phyloP scores from a whole-genome alignment of 2,113 vertebrate genomes.

The Madoqua kirkii region DNA sequence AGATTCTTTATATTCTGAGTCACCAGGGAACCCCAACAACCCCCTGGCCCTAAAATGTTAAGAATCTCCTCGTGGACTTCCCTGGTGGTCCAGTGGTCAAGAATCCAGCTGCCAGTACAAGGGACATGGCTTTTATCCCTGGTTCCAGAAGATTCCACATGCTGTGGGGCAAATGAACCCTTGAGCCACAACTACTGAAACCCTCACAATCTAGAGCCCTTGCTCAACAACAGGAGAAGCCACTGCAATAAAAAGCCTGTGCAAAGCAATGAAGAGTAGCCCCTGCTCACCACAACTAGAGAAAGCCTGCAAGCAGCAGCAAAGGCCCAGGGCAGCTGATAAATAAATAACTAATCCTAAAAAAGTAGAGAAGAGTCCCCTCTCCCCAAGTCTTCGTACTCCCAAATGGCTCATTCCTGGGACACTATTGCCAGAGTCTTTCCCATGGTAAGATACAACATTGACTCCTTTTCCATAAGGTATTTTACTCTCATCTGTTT shows the following conservation, averaged over 20 bases:
- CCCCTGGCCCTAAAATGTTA: background rate
- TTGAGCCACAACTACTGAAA: background rate
- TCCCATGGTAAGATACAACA: background rate
- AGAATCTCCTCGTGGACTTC: background rate
- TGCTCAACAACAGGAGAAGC: background rate
- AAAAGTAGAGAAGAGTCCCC: background rate
- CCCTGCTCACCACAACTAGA: background rate
- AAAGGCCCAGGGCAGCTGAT: background rate
- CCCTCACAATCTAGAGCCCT: background rate
- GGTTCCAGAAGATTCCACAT: background rate
- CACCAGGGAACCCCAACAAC: background rate
- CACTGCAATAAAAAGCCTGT: background rate
- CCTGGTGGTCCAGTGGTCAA: background rate
- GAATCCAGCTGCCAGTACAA: background rate
- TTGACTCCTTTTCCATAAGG: background rate
- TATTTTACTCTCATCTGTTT: background rate
- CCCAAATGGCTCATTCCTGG: background rate
- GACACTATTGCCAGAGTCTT: background rate
- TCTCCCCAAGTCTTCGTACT: background rate
- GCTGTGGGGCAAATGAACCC: background rate
- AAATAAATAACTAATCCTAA: background rate
- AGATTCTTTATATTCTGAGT: background rate
- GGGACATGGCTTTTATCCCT: background rate
- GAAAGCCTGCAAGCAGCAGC: background rate
- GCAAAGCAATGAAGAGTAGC: background rate